These are phyloP conservation scores for Pipa parva DNA, from an alignment of 2,113 vertebrate genomes.

Conservation along the genomic window DNA sequence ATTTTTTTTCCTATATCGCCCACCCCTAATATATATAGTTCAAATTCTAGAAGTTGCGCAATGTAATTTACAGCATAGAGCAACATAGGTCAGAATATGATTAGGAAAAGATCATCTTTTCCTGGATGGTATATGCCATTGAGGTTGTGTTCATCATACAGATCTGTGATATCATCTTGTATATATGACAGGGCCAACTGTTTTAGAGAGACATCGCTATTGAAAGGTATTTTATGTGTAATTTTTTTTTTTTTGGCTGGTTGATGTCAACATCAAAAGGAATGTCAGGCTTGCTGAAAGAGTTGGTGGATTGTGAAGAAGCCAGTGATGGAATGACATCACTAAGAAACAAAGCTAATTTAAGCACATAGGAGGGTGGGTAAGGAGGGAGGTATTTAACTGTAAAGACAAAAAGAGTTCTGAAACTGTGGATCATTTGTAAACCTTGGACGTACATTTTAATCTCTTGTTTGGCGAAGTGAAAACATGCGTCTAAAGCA, in stretches of 20 bases:
- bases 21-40: no score
- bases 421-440: constrained; percentile 12
- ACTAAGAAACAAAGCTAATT: constrained; percentile 37
- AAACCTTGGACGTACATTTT: not conserved
- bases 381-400: constrained; percentile 12
- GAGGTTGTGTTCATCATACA: constrained; percentile 8
- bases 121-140: not conserved
- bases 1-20: no score
- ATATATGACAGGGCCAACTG: not conserved
- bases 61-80: no score
- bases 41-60: no score
- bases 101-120: not conserved
- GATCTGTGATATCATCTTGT: not conserved
- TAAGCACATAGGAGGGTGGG: constrained; percentile 19
- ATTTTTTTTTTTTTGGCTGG: constrained; percentile 11
- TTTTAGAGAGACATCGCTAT: not conserved
- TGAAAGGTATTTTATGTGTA: constrained; percentile 4
- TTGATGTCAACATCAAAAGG: constrained; percentile 30
- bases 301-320: constrained; percentile 22
- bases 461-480: not conserved
- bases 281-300: constrained; percentile 33
- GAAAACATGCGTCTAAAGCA: constrained; percentile 21
- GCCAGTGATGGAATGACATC: constrained; percentile 33
- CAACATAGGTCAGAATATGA: no score
- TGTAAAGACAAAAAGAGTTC: constrained; percentile 15